These are phyloP conservation scores for Agelaius phoeniceus DNA, from an alignment of 2,113 vertebrate species.

Conservation along the genomic window DNA sequence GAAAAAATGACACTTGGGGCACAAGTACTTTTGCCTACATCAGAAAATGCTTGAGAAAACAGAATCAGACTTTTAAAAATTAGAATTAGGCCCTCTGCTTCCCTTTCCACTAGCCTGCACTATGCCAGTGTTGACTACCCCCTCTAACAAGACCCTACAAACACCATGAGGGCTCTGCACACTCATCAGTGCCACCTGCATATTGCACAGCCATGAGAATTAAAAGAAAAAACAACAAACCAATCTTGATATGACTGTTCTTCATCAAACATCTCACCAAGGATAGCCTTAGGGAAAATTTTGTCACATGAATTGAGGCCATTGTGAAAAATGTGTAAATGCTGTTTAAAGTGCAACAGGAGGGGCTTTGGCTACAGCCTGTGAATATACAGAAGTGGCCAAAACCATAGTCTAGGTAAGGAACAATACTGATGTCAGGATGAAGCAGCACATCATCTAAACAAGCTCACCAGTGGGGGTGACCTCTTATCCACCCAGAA, in stretches of 20 bases:
- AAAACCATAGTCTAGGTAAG: not conserved
- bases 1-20: fast-evolving
- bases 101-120: not conserved
- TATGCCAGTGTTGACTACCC: not conserved
- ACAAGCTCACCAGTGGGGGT: not conserved
- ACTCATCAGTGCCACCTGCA: not conserved
- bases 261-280: not conserved
- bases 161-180: not conserved
- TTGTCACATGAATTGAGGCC: not conserved
- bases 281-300: not conserved
- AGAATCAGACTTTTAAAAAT: not conserved
- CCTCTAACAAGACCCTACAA: not conserved
- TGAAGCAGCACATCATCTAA: not conserved
- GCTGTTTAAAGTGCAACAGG: not conserved
- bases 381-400: not conserved
- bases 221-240: fast-evolving
- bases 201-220: not conserved
- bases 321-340: not conserved
- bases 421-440: not conserved
- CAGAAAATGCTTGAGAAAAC: not conserved
- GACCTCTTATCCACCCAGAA: not conserved
- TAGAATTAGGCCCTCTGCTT: not conserved
- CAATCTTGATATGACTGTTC: not conserved
- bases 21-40: not conserved
- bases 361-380: not conserved